Conservation (phyloP, 2,113 vertebrate genomes). For the Echinops telfairi region DNA sequence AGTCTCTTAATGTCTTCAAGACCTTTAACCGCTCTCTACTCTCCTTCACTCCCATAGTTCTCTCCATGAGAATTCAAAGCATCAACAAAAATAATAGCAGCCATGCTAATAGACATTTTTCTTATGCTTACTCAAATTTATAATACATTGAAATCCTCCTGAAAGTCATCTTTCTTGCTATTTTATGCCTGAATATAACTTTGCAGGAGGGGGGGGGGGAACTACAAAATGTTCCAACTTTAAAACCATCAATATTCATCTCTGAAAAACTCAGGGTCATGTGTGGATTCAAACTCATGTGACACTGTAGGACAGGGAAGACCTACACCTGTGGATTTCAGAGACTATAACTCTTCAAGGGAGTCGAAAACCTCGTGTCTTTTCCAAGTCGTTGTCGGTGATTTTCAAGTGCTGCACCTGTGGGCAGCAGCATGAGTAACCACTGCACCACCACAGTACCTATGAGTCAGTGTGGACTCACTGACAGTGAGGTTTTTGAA, state of each 20-base stretch:
- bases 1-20: background rate
- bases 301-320: too few species aligned
- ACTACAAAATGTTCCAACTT: background rate
- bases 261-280: too few species aligned
- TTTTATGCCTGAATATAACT: background rate
- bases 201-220: background rate
- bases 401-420: too few species aligned
- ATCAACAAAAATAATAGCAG: background rate
- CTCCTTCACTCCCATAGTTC: background rate
- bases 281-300: too few species aligned
- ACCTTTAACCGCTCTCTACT: background rate
- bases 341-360: too few species aligned
- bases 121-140: background rate
- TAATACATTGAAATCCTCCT: background rate
- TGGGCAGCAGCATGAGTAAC: too few species aligned
- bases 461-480: too few species aligned
- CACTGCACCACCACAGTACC: too few species aligned
- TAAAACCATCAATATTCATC: background rate
- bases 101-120: background rate
- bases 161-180: slow-evolving; percentile 1
- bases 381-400: too few species aligned
- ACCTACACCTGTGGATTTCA: too few species aligned
- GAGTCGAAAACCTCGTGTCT: too few species aligned
- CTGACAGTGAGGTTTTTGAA: background rate
- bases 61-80: background rate